Evolutionary conservation across 2,113 vertebrate species (phyloP).

Genomic region (Tetraodon nigroviridis): DNA sequence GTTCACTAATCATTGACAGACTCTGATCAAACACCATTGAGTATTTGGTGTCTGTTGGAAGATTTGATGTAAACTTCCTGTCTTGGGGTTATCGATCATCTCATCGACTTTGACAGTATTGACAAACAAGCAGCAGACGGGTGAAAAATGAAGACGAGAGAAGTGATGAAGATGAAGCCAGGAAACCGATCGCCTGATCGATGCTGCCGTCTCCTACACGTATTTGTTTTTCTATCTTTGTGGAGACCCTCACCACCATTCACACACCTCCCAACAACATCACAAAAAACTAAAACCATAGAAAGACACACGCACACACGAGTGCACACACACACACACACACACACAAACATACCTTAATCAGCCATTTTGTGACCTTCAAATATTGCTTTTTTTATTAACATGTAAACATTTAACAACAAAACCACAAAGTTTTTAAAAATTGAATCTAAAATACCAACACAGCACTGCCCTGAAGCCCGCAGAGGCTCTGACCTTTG

Average conservation of each 20-base stretch:
- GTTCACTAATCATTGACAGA: slow-evolving; percentile 53
- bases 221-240: too few relatives aligned
- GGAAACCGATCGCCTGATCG: not conserved
- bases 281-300: too few relatives aligned
- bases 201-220: slow-evolving; percentile 5
- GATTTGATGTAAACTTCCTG: not conserved
- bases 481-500: not conserved
- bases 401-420: too few relatives aligned
- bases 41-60: not conserved
- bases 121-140: too few relatives aligned
- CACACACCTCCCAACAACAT: too few relatives aligned
- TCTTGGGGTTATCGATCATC: not conserved
- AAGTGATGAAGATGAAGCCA: not conserved
- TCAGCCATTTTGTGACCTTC: not conserved
- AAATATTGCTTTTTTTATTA: too few relatives aligned
- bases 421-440: too few relatives aligned
- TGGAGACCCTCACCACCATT: too few relatives aligned
- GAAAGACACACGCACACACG: slow-evolving; percentile 5
- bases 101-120: not conserved
- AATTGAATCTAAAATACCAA: not conserved
- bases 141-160: too few relatives aligned
- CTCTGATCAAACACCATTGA: not conserved
- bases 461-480: not conserved
- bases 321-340: slow-evolving; percentile 17
- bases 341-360: slow-evolving; percentile 5